These are phyloP conservation scores for Phymatocera aterrima DNA, from an alignment of 2,888 invertebrate genomes.

Conservation along the genomic window DNA sequence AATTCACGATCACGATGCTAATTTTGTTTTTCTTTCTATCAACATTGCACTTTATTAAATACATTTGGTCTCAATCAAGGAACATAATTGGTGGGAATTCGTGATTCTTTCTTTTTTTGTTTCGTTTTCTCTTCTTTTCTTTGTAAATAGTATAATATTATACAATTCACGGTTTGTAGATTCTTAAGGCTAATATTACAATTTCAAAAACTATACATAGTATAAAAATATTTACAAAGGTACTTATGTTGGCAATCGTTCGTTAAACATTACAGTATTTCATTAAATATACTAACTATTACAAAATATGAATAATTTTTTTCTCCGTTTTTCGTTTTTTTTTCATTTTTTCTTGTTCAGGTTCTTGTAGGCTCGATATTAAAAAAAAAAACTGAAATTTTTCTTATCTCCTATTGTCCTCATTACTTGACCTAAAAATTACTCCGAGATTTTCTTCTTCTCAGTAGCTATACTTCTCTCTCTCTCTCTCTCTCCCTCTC, in stretches of 20 bases:
- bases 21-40: conserved; percentile 57
- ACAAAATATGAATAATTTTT: no score
- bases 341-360: neutral
- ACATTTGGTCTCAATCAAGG: conserved; percentile 70
- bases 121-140: conserved; percentile 29
- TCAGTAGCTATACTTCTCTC: no score
- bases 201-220: neutral
- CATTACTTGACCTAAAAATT: no score
- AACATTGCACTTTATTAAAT: conserved; percentile 70
- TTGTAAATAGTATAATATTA: conserved; percentile 56
- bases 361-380: no score
- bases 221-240: conserved; percentile 54
- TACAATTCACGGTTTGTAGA: conserved; percentile 57
- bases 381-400: no score
- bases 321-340: neutral
- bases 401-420: no score
- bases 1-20: neutral
- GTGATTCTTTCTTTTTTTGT: conserved; percentile 25
- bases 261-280: neutral
- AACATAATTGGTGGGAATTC: conserved; percentile 61
- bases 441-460: no score
- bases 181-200: conserved; percentile 35
- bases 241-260: conserved; percentile 49
- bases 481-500: no score
- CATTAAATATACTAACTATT: no score